Conservation (phyloP, 2,888 invertebrate species). For the Eupithecia tripunctaria region DNA sequence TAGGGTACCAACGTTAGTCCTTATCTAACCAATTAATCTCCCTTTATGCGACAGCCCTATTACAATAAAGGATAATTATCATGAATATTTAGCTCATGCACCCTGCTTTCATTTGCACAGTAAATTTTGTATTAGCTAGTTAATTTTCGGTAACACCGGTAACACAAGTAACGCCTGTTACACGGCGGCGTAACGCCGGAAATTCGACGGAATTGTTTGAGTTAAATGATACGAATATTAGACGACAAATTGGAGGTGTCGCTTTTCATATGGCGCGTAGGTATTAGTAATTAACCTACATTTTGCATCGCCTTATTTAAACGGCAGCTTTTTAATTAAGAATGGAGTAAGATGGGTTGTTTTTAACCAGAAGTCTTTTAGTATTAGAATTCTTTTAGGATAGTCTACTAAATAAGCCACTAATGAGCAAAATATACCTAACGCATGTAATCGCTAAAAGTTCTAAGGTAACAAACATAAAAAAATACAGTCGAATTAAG, state of each 20-base stretch:
- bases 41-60: constrained; percentile 8
- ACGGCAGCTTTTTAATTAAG: not conserved
- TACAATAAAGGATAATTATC: constrained; percentile 25
- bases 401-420: not conserved
- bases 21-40: constrained; percentile 4
- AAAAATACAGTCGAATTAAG: too few species aligned
- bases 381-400: not conserved
- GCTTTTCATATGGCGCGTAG: not conserved
- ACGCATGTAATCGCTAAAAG: not conserved
- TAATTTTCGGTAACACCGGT: constrained; percentile 19
- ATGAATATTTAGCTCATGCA: constrained; percentile 30
- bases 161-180: constrained; percentile 2
- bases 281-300: constrained; percentile 6
- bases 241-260: constrained; percentile 1
- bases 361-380: not conserved
- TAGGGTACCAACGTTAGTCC: not conserved
- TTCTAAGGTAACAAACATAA: too few species aligned
- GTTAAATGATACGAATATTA: constrained; percentile 16
- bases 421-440: not conserved
- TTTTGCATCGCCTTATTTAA: not conserved
- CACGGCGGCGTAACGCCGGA: not conserved
- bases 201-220: constrained; percentile 7
- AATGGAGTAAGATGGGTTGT: not conserved
- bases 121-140: constrained; percentile 33
- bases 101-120: constrained; percentile 24